phyloP scores from a whole-genome alignment of 2,113 vertebrate species.

The Trogon melanurus region DNA sequence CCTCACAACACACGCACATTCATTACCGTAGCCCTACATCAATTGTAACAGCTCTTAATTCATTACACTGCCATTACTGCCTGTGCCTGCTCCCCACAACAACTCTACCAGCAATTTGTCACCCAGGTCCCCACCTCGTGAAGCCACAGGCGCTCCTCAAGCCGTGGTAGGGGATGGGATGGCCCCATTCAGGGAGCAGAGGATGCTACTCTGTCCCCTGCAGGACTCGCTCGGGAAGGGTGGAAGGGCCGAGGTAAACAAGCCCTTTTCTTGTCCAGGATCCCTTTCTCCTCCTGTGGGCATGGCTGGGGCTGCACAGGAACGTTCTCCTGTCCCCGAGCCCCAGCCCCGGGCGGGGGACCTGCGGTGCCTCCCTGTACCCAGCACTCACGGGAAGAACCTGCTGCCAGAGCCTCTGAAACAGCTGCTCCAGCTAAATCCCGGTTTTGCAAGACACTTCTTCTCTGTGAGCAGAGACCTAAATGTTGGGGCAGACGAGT shows the following conservation, averaged over 20 bases:
- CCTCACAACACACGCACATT: neutral
- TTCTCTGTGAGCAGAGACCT: neutral
- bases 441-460: neutral
- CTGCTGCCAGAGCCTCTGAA: neutral
- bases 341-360: neutral
- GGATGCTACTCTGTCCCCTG: neutral
- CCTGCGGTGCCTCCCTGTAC: rapidly evolving
- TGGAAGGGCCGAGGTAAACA: neutral
- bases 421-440: neutral
- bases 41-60: neutral
- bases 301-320: neutral
- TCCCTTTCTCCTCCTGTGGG: neutral
- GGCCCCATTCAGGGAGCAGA: rapidly evolving
- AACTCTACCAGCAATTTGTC: rapidly evolving
- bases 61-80: neutral
- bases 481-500: neutral
- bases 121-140: rapidly evolving
- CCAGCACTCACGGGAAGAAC: too few relatives aligned
- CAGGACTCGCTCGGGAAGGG: neutral
- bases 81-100: neutral
- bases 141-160: rapidly evolving
- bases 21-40: neutral
- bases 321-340: rapidly evolving
- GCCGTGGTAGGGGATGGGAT: neutral
- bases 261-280: neutral